Base-by-base conservation (phyloP, 2,113 vertebrate species). In the Corythaeola cristata region DNA sequence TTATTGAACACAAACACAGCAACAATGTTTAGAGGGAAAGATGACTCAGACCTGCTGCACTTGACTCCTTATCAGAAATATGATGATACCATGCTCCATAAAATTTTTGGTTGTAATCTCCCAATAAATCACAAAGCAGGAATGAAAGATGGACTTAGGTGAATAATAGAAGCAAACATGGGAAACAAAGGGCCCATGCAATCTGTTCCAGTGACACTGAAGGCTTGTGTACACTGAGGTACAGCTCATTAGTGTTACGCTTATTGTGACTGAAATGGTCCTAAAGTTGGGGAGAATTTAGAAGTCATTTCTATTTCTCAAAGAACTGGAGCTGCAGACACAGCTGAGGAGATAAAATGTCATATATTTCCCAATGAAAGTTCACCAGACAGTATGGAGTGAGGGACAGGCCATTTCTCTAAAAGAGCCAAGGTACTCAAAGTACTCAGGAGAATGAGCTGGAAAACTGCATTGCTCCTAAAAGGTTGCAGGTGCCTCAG, bases 351-450 rank as follows among this genome's bases (percentile, higher is more conserved):
- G 5, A 24, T 86, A 52, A 76, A 88, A 83, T 32, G 33, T 20
- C 28, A 14, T 0, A 0, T 32, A 45, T 84, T 86, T 80, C 55
- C 49, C 32, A 59, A 0, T 4, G 15, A 66, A 83, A 19, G 5
- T 35, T 71, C 44, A 60, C 26, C 33, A 71, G 28, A 50, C 6
- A 30, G 24, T 24, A 12, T 3, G 3, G 20, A 66, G 28, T 21
- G 33, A 56, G 12, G 30, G 56, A 47, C 17, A 53, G 21, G 64
- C 13, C 20, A 14, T 73, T 71, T 50, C 12, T 47, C 20, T 47
- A 33, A 35, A 28, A n/a, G 4, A 53, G 37, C 72, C 37, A n/a
- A 50, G 6, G 58, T 19, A 39, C 37, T 55, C 2, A 4, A 80
- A 77, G 22, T 30, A 56, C 12, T 14, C 1, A 1, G 62, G 55